Evolutionary conservation across 2,888 invertebrate genomes (phyloP), one percentile per base, ranked within the genome.

Genomic region (Cheilosia urbana): DNA sequence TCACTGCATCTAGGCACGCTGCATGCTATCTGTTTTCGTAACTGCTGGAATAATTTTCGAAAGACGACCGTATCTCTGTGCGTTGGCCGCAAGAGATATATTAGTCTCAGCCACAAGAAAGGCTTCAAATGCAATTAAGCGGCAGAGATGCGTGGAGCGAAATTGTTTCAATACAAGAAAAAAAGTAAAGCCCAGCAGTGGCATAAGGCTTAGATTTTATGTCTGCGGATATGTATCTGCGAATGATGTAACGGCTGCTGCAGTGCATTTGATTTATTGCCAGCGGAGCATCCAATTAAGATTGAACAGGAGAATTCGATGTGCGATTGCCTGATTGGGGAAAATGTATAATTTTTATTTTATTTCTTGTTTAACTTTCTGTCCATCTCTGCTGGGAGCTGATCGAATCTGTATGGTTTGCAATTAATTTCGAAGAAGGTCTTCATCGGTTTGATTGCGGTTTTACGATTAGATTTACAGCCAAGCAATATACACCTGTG

Each of bases 221-320:
- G 37, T 37, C 37, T 37, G 37, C 47, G 65, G 51, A 55, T 55
- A 7, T 68, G 55, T 58, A 58, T 51, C 77, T 58, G 27, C 24
- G 2, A n/a, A 13, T 68, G 68, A 77, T 77, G 58, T 42, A 60
- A 65, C 42, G 19, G 7, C 53, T 53, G 7, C 53, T 53, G 27
- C 69, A 62, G 53, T 34, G 17, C 37, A 40, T 57, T 69, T 71
- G 65, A 65, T 84, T 49, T 60, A 84, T 66, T 24, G 49, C 53
- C 30, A 69, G 53, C 53, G 37, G 51, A 69, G 79, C 65, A 58
- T 75, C 84, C 84, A 84, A 84, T 84, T 84, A 84, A 79, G 65
- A 75, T 45, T 47, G 58, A 69, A 65, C 63, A 63, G 57, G 45
- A 62, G 66, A 73, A 73, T 58, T 55, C 40, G 45, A 62, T 65